Base-by-base conservation (phyloP, 2,888 invertebrate species). In the Tetanocera ferruginea region DNA sequence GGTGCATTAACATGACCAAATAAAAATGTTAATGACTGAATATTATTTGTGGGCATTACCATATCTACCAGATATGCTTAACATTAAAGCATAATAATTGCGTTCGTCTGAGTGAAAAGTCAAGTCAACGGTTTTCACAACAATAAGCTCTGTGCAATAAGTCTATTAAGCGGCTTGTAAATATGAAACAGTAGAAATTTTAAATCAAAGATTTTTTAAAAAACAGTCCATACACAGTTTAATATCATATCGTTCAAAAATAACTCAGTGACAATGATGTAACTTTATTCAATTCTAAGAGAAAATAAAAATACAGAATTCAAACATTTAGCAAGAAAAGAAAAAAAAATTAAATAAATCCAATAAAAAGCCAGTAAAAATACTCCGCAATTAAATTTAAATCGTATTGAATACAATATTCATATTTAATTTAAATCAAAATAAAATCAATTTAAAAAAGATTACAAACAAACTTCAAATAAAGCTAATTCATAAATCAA, bases 1-100 rank as follows among this genome's bases (percentile, higher is more conserved):
- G 74, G 64, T 74, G 74, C 51, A 8, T 64, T 31, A 73, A 52
- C 43, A 52, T 64, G 49, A 11, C 66, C 74, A 74, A 64, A 74
- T 31, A 43, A 9, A 4, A 64, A 74, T 74, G 64, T 9, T 60
- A 74, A 74, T 74, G 14, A 49, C 3, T 31, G 17, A 6, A 0
- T 9, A 17, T 37, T 8, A 49, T 25, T 43, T 37, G 60, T 71
- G 52, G 51, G 19, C 55, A 72, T 19, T 17, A 31, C 19, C 11
- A 66, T 5, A 34, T 34, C 31, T 5, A 37, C 9, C 5, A 14
- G 66, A 37, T 25, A 37, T 25, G 3, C 37, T 23, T 11, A 52
- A 25, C 51, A 70, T 8, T 2, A 70, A 14, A 1, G 9, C 25
- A 70, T 8, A 70, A 70, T 52, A 70, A 70, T 51, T 70, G 9